Conservation (phyloP, 1,140 invertebrate genomes). For the Polypedilum pembai region DNA sequence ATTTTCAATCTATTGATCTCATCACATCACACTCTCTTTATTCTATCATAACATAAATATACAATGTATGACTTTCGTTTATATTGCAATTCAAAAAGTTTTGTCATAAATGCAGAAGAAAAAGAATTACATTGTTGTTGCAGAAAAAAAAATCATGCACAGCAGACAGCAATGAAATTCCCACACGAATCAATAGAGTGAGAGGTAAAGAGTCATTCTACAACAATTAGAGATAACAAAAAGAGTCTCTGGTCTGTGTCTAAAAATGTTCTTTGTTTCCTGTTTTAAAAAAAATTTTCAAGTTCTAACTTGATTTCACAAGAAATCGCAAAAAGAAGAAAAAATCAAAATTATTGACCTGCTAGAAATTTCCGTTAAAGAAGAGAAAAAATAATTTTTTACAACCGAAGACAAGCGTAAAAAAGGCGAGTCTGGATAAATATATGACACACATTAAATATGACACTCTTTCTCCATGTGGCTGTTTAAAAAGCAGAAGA, state of each 20-base stretch:
- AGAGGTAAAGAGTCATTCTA: background rate
- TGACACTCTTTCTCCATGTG: background rate
- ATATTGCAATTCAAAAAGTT: too few relatives aligned
- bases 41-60: too few relatives aligned
- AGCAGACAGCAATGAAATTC: background rate
- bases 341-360: background rate
- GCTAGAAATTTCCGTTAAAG: background rate
- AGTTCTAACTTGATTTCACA: constrained; percentile 17
- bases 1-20: too few relatives aligned
- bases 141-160: too few relatives aligned
- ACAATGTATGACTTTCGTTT: too few relatives aligned
- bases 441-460: constrained; percentile 19
- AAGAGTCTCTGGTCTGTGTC: background rate
- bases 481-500: constrained; percentile 20
- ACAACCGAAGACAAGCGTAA: too few relatives aligned
- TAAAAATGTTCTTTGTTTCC: background rate
- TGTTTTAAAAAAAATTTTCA: background rate
- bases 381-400: too few relatives aligned
- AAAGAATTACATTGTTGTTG: too few relatives aligned
- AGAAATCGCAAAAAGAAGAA: background rate
- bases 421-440: background rate
- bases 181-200: background rate
- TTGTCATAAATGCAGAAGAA: too few relatives aligned
- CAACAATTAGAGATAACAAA: constrained; percentile 11
- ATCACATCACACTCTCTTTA: too few relatives aligned